These are phyloP conservation scores for Eupsilia transversa DNA, from an alignment of 2,888 invertebrate genomes.

Conservation along the genomic window DNA sequence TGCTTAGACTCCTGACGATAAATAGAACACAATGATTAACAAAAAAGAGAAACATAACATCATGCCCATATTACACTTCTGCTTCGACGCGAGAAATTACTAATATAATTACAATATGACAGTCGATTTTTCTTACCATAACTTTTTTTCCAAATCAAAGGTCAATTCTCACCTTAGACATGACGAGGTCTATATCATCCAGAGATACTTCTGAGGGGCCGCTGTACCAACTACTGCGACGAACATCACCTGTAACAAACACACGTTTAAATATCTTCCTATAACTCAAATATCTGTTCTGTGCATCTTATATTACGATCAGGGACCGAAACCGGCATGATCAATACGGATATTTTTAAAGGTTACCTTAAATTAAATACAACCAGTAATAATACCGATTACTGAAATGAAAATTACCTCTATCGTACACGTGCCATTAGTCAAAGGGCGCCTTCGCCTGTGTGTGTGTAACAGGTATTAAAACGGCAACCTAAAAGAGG, in stretches of 20 bases:
- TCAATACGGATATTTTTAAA: no score
- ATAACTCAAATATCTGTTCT: not conserved
- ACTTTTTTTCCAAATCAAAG: not conserved
- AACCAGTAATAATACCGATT: no score
- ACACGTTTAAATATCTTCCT: not conserved
- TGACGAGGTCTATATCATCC: conserved; percentile 85
- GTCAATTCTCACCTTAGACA: conserved; percentile 79
- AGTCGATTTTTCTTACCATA: not conserved
- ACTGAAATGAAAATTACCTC: no score
- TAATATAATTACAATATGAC: not conserved
- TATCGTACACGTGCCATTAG: no score
- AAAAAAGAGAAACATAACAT: not conserved
- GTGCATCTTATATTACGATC: not conserved
- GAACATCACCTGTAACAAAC: conserved; percentile 75
- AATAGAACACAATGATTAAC: not conserved
- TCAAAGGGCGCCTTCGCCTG: no score
- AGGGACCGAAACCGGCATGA: no score
- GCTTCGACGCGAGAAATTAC: not conserved
- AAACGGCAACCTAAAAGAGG: no score
- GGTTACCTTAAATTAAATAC: no score
- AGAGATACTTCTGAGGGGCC: conserved; percentile 85
- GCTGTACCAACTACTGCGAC: conserved; percentile 86
- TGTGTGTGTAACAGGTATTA: no score
- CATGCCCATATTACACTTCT: not conserved
- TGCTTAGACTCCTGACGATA: conserved; percentile 36